These are phyloP conservation scores for Hippasteria phrygiana DNA, from an alignment of 53 echinoderm and acorn worm genomes.

Conservation along the genomic window DNA sequence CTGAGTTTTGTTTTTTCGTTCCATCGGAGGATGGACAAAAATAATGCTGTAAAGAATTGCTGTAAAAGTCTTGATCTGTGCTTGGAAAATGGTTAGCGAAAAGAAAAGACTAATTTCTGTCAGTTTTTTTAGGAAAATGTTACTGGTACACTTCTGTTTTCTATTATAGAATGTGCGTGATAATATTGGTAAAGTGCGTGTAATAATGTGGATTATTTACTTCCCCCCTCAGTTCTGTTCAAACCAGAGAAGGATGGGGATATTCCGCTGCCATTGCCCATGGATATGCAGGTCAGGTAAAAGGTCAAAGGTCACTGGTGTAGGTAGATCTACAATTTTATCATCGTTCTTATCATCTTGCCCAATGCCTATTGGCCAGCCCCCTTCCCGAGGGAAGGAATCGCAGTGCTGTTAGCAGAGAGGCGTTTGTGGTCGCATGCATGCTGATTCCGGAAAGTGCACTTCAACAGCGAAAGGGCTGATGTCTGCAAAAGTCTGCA, in stretches of 20 bases:
- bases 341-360: constrained; percentile 18
- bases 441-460: neutral
- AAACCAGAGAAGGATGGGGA: constrained; percentile 59
- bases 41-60: too few species aligned
- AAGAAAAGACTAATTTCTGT: too few species aligned
- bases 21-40: too few species aligned
- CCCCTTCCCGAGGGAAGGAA: neutral
- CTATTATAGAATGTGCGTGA: neutral
- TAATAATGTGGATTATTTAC: neutral
- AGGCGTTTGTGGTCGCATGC: neutral
- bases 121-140: too few species aligned
- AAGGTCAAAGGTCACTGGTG: constrained; percentile 45
- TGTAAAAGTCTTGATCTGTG: too few species aligned
- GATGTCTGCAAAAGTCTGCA: neutral
- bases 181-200: neutral
- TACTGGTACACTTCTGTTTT: too few species aligned
- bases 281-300: constrained; percentile 63
- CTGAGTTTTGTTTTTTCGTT: too few species aligned
- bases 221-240: constrained; percentile 31
- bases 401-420: neutral
- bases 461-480: neutral
- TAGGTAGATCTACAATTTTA: neutral
- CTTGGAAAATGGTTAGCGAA: too few species aligned
- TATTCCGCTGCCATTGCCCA: constrained; percentile 52
- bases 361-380: constrained; percentile 11